A percentile compares a stretch with the other conserved stretches of the same genome.
Conservation (phyloP, 2,113 vertebrate species). For the Neopipo cinnamomea region DNA sequence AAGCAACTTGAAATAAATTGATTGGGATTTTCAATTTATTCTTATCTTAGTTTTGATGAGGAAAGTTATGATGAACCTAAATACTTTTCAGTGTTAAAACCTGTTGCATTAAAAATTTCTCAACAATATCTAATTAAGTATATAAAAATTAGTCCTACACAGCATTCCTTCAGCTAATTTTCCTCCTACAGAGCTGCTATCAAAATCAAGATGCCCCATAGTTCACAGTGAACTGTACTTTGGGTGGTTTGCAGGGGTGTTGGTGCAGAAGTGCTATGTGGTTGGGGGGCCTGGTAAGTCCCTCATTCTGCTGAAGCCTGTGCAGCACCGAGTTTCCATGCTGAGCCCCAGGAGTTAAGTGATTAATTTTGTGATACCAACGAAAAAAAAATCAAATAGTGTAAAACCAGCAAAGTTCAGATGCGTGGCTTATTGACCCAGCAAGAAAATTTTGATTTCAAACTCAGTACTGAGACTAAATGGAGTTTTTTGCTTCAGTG, state of each 20-base stretch:
- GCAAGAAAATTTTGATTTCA: neutral
- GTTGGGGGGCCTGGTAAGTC: neutral
- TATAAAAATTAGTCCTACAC: neutral
- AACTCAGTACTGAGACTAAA: neutral
- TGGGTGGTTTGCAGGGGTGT: neutral
- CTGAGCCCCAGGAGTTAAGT: neutral
- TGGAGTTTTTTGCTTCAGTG: neutral
- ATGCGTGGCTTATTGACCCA: neutral
- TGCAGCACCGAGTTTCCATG: neutral
- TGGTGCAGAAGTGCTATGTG: neutral
- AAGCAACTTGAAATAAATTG: conserved; percentile 2
- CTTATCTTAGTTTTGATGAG: neutral
- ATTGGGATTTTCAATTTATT: neutral
- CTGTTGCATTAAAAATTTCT: neutral
- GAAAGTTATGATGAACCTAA: neutral
- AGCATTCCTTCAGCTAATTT: neutral
- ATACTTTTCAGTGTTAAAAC: neutral
- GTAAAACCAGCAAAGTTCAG: neutral
- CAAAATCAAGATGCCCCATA: neutral
- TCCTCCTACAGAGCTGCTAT: neutral
- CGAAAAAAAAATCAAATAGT: neutral
- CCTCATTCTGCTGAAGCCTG: neutral
- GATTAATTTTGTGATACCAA: neutral
- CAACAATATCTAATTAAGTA: neutral
- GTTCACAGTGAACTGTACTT: neutral